Base-by-base conservation (phyloP, 2,797 vertebrate species). In the Aulostomus chinensis region DNA sequence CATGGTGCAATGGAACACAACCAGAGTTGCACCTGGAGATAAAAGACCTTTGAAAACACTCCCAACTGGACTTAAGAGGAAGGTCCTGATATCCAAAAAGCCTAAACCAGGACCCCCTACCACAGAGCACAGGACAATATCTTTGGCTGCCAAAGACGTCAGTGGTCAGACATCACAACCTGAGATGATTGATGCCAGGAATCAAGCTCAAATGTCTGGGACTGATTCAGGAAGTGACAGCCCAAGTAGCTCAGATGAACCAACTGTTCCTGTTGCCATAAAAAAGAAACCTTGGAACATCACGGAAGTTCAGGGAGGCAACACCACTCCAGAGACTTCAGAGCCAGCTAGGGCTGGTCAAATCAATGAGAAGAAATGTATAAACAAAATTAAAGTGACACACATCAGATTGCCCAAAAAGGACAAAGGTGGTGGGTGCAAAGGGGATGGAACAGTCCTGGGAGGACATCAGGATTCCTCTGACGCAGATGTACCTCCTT, bases 351-450 rank as follows among this genome's bases (percentile, higher is more conserved):
- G 22, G 12, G 36, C 37, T 2, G 7, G 21, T 48, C 37, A 11
- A 20, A 60, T 51, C 38, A 63, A 71, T 28, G 64, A 77, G 14
- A 84, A 71, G 46, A 86, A 84, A 60, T 90, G 86, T 52, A 5
- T 84, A 29, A 82, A 88, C 38, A 88, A 78, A 66, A 34, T 87
- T 8, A 78, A 70, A 69, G 61, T 87, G 47, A 80, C 78, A 29
- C 78, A 84, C 42, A 16, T 63, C 17, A 76, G 48, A 68, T 47
- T 85, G 3, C 57, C 66, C 7, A 43, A 25, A 5, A 61, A 46
- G 48, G 75, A 67, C 24, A 43, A 8, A 55, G 37, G 26, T 25
- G 52, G 49, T 0, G 69, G 68, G 1, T 76, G 62, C 11, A 22
- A 5, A 15, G 56, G 20, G 7, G 55, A 62, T 2, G 78, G 39